Conservation (phyloP, 2,888 invertebrate genomes). For the Dermolepida albohirtum region DNA sequence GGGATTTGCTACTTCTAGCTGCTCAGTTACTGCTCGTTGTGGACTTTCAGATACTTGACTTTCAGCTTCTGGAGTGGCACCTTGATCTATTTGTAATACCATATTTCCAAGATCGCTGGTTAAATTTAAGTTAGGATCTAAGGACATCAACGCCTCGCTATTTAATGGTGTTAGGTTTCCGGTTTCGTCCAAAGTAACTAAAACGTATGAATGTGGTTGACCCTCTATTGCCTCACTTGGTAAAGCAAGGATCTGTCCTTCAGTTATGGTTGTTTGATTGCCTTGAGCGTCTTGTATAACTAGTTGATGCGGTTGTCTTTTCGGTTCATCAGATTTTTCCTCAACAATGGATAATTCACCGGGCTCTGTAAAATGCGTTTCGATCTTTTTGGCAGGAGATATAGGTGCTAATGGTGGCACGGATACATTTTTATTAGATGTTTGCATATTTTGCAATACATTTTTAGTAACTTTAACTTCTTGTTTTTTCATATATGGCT, state of each 20-base stretch:
- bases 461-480: constrained; percentile 26
- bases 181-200: constrained; percentile 78
- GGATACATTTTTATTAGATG: constrained; percentile 9
- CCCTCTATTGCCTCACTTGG: constrained; percentile 81
- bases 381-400: constrained; percentile 50
- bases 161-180: constrained; percentile 79
- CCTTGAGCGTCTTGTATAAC: constrained; percentile 64
- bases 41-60: constrained; percentile 19
- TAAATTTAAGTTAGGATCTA: constrained; percentile 67
- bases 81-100: constrained; percentile 68
- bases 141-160: constrained; percentile 74
- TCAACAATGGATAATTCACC: constrained; percentile 26
- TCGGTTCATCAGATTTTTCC: constrained; percentile 47
- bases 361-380: constrained; percentile 32
- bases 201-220: constrained; percentile 78
- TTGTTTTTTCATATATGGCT: constrained; percentile 34
- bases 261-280: constrained; percentile 66
- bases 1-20: constrained; percentile 19
- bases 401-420: constrained; percentile 57
- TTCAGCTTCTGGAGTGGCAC: constrained; percentile 47
- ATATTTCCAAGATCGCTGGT: constrained; percentile 67
- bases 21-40: constrained; percentile 42
- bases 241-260: constrained; percentile 77
- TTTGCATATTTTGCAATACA: constrained; percentile 26
- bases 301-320: constrained; percentile 61